Base-by-base conservation (phyloP, 2,797 vertebrate species). In the Vireo griseus region DNA sequence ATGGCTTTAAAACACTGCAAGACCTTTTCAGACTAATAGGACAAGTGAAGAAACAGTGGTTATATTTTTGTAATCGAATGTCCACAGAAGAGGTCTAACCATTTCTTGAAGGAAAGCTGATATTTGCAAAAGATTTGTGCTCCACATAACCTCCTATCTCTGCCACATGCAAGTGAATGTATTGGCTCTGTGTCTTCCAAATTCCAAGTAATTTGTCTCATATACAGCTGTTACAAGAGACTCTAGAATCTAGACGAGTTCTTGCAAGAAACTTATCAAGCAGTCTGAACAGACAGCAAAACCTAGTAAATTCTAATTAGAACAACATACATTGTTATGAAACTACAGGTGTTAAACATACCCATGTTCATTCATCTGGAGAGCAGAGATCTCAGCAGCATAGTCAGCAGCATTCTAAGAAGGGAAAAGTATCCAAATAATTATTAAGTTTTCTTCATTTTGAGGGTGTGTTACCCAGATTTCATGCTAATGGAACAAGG, bases 181-280 rank as follows among this genome's bases (percentile, higher is more conserved):
- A 37, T 44, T 0, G 0, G 18, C 2, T 0, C 10, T 33, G 4
- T 29, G 5, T 54, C 28, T 87, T 91, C 18, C 35, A 79, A 59
- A 54, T 85, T 72, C 40, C 68, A 42, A 1, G 1, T 31, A 35
- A 20, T 84, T 88, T 73, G 20, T 54, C 29, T 77, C 8, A 5
- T 9, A 24, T 15, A 10, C 5, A 78, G 24, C 16, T n/a, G 17
- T 62, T 54, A 22, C 14, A 76, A 66, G 10, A n/a, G 5, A 40
- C 11, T 62, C 11, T 12, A 62, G 5, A 26, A 35, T 47, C 44
- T 51, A 31, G 14, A 73, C 16, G 13, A 54, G 11, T 58, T 82
- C 33, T 68, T 21, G 8, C 18, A 81, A 75, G 61, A 74, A 78
- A 61, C 3, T 47, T 33, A 33, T 21, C 35, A 58, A 40, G 17